A percentile compares a stretch with the other conserved stretches of the same genome.
Evolutionary conservation across 2,113 vertebrate species (phyloP).

Genomic region (Ptilorrhoa leucosticta): DNA sequence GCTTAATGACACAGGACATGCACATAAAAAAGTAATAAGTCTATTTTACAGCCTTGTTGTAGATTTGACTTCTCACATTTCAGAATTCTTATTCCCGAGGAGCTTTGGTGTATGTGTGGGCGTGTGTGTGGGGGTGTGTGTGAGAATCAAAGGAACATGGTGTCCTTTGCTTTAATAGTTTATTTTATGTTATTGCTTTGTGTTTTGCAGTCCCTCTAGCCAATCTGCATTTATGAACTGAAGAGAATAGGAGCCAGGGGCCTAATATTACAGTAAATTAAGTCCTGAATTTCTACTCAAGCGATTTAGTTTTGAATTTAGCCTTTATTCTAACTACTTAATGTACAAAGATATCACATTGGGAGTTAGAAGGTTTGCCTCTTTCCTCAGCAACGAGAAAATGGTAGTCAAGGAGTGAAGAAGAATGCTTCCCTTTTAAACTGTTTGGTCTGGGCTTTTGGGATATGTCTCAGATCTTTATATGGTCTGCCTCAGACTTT

Average conservation of each 20-base stretch:
- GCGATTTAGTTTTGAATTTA: slow-evolving; percentile 30
- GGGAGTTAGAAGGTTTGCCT: not conserved
- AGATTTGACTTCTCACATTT: not conserved
- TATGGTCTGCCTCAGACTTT: not conserved
- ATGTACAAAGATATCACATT: slow-evolving; percentile 11
- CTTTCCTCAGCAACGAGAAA: not conserved
- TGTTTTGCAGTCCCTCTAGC: slow-evolving; percentile 51
- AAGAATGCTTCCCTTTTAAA: not conserved
- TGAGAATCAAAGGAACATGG: slow-evolving; percentile 40
- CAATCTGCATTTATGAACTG: slow-evolving; percentile 63
- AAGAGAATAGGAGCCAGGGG: slow-evolving; percentile 51
- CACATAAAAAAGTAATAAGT: slow-evolving; percentile 38
- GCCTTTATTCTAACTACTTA: slow-evolving; percentile 56
- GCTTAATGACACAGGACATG: slow-evolving; percentile 15
- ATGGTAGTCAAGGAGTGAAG: not conserved
- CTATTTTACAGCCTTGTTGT: slow-evolving; percentile 47
- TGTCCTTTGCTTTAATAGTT: slow-evolving; percentile 61
- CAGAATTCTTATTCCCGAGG: not conserved
- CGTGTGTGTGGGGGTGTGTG: not conserved
- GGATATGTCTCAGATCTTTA: not conserved
- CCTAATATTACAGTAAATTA: slow-evolving; percentile 52
- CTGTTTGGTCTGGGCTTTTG: not conserved
- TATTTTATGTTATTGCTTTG: slow-evolving; percentile 46
- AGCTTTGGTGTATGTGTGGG: slow-evolving; percentile 7
- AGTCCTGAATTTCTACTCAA: slow-evolving; percentile 32